Percentiles rank a stretch among this genome's conserved stretches.
Conservation (phyloP, 2,888 invertebrate genomes). For the Heliconius sara region DNA sequence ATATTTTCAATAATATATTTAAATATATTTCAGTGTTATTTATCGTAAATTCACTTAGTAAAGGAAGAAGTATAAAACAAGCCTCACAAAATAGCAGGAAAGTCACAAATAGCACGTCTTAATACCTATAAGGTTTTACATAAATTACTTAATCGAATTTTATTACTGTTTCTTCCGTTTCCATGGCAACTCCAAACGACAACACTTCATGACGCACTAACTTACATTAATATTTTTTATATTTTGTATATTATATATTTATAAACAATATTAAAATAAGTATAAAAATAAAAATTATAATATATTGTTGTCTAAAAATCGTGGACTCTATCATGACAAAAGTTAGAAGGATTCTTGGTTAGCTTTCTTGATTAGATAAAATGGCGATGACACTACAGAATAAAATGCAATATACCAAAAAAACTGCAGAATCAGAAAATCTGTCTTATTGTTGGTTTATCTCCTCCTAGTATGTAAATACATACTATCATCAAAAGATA, state of each 20-base stretch:
- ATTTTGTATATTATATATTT: not conserved
- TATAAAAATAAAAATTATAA: not conserved
- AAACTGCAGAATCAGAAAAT: not conserved
- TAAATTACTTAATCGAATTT: not conserved
- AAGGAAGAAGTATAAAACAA: not conserved
- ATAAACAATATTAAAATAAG: no score
- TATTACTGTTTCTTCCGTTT: not conserved
- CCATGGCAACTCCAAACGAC: slow-evolving; percentile 6
- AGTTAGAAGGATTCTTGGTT: not conserved
- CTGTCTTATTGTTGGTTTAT: no score
- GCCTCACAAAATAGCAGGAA: not conserved
- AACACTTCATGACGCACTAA: not conserved
- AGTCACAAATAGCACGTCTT: not conserved
- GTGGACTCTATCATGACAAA: not conserved
- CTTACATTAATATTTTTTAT: not conserved
- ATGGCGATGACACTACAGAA: not conserved
- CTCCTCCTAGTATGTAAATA: not conserved
- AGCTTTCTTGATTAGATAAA: not conserved
- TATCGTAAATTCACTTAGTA: no score
- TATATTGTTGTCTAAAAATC: not conserved
- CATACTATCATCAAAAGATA: not conserved
- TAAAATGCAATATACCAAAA: not conserved
- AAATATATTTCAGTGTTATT: no score
- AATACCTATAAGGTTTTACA: not conserved
- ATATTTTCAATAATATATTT: no score